Conservation (phyloP, 2,797 vertebrate species). For the Nannoperca obscura region DNA sequence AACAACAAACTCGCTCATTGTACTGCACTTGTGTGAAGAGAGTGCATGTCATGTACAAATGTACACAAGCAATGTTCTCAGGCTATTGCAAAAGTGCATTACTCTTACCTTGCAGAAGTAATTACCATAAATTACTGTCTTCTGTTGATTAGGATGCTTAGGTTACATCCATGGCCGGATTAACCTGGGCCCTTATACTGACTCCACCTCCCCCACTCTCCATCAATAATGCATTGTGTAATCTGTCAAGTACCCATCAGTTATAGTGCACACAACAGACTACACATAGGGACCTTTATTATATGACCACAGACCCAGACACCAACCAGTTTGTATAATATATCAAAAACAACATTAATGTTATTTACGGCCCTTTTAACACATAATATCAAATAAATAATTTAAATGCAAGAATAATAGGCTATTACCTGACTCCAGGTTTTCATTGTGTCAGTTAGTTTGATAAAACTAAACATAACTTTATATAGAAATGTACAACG, state of each 20-base stretch:
- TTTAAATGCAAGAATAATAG: neutral
- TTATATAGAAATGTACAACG: neutral
- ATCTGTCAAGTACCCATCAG: neutral
- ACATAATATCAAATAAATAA: slow-evolving; percentile 6
- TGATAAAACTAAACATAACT: neutral
- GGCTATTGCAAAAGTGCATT: neutral
- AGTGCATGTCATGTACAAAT: neutral
- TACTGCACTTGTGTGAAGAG: neutral
- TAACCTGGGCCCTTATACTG: neutral
- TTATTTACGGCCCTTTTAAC: neutral
- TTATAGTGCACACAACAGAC: slow-evolving; percentile 1
- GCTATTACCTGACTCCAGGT: neutral
- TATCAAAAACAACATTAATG: neutral
- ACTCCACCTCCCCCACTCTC: neutral
- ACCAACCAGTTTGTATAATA: neutral
- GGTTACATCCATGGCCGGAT: neutral
- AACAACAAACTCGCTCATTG: neutral
- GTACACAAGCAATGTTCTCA: neutral
- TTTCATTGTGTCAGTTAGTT: neutral
- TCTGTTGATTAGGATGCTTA: neutral
- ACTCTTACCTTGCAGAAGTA: neutral
- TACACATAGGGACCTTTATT: neutral
- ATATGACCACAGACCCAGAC: neutral
- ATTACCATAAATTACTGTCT: neutral
- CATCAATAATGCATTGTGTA: neutral